Evolutionary conservation across 2,888 invertebrate species (phyloP).

Genomic region (Polymixis lichenea): DNA sequence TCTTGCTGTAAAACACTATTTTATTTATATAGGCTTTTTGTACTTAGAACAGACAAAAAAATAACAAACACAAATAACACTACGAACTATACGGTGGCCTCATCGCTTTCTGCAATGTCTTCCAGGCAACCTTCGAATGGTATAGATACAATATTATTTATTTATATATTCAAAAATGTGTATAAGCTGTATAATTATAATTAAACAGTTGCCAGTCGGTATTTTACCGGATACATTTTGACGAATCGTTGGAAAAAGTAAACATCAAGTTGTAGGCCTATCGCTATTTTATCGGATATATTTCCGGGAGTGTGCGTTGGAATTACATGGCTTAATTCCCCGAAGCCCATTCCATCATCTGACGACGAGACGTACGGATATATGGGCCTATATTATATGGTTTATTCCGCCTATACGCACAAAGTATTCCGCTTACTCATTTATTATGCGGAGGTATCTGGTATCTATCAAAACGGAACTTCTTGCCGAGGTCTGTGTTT

Average conservation of each 20-base stretch:
- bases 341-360: conserved; percentile 44
- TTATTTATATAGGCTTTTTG: no score
- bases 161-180: no score
- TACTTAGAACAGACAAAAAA: no score
- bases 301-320: conserved; percentile 31
- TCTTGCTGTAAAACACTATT: not conserved
- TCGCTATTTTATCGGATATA: conserved; percentile 40
- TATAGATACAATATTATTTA: no score
- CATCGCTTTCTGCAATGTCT: no score
- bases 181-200: not conserved
- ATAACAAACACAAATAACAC: no score
- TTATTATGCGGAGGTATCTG: conserved; percentile 13
- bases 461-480: not conserved
- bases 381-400: conserved; percentile 10
- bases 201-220: not conserved
- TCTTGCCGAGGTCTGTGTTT: conserved; percentile 1
- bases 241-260: conserved; percentile 7
- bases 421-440: conserved; percentile 33
- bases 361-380: conserved; percentile 21
- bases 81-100: no score
- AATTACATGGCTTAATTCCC: conserved; percentile 50
- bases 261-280: conserved; percentile 23
- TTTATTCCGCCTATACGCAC: conserved; percentile 35
- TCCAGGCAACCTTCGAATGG: no score
- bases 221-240: conserved; percentile 4